Percentiles rank a stretch among this genome's conserved stretches.
Conservation (phyloP, 1,140 invertebrate genomes). For the Heliconius eleuchia region DNA sequence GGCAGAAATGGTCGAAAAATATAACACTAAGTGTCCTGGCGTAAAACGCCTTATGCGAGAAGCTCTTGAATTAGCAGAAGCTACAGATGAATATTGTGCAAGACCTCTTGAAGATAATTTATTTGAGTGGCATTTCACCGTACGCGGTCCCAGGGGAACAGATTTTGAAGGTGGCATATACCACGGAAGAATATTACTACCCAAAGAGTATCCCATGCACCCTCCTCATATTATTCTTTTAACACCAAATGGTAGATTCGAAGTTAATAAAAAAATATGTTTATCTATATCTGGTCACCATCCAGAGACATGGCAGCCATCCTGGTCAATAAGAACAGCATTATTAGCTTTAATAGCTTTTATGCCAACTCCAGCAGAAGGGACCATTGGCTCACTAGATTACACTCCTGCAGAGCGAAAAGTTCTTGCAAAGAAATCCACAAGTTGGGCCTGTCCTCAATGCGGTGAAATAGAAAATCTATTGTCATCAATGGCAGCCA, state of each 20-base stretch:
- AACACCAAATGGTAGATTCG: slow-evolving; percentile 97
- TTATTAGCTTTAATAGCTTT: slow-evolving; percentile 96
- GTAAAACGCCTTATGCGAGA: slow-evolving; percentile 97
- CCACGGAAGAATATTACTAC: slow-evolving; percentile 94
- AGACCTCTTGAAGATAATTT: slow-evolving; percentile 96
- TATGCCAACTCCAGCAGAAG: slow-evolving; percentile 94
- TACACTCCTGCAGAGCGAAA: slow-evolving; percentile 92
- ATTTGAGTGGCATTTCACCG: slow-evolving; percentile 99
- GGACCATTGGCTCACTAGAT: slow-evolving; percentile 95
- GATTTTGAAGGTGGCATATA: slow-evolving; percentile 96
- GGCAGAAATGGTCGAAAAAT: slow-evolving; percentile 72
- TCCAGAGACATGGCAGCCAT: slow-evolving; percentile 98
- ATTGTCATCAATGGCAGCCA: slow-evolving; percentile 73
- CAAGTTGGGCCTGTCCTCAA: slow-evolving; percentile 82
- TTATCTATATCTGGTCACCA: slow-evolving; percentile 98
- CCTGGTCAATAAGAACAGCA: slow-evolving; percentile 97
- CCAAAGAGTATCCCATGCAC: slow-evolving; percentile 98
- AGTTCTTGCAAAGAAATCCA: slow-evolving; percentile 88
- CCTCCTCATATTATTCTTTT: slow-evolving; percentile 97
- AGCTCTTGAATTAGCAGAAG: slow-evolving; percentile 91
- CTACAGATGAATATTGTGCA: slow-evolving; percentile 95
- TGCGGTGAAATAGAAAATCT: slow-evolving; percentile 83
- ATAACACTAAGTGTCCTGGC: slow-evolving; percentile 83
- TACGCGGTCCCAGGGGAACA: slow-evolving; percentile 91
- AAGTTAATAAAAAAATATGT: slow-evolving; percentile 97